Conservation (phyloP, 2,888 invertebrate species). For the Arenicola marina region DNA sequence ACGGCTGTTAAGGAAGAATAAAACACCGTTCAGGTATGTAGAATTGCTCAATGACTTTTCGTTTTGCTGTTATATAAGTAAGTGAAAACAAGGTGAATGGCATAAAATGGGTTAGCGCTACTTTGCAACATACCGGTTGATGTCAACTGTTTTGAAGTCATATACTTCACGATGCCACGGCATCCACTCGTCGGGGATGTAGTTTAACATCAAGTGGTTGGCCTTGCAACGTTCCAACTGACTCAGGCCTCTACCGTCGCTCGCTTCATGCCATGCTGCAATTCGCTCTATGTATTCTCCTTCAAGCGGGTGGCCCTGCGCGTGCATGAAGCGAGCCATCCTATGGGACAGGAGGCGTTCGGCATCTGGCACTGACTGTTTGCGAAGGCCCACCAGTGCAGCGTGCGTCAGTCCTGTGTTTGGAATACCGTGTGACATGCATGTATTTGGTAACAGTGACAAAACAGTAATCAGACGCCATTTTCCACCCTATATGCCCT, state of each 20-base stretch:
- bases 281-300: neutral
- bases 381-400: constrained; percentile 5
- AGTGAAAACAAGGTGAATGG: too few relatives aligned
- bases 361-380: constrained; percentile 12
- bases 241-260: constrained; percentile 3
- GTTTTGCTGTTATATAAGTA: too few relatives aligned
- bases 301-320: neutral
- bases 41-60: too few relatives aligned
- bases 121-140: neutral
- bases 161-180: neutral
- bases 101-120: too few relatives aligned
- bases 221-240: constrained; percentile 4
- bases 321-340: constrained; percentile 6
- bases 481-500: too few relatives aligned
- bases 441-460: too few relatives aligned
- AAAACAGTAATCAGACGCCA: too few relatives aligned
- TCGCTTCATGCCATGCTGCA: constrained; percentile 11
- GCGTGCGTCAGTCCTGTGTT: constrained; percentile 7
- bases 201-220: constrained; percentile 5
- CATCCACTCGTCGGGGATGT: constrained; percentile 1
- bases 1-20: neutral
- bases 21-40: too few relatives aligned
- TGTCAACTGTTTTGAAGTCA: neutral
- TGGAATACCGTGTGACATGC: too few relatives aligned
- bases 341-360: constrained; percentile 1